These are phyloP conservation scores for Eupelmus urozonus DNA, from an alignment of 2,888 invertebrate species.

Conservation along the genomic window DNA sequence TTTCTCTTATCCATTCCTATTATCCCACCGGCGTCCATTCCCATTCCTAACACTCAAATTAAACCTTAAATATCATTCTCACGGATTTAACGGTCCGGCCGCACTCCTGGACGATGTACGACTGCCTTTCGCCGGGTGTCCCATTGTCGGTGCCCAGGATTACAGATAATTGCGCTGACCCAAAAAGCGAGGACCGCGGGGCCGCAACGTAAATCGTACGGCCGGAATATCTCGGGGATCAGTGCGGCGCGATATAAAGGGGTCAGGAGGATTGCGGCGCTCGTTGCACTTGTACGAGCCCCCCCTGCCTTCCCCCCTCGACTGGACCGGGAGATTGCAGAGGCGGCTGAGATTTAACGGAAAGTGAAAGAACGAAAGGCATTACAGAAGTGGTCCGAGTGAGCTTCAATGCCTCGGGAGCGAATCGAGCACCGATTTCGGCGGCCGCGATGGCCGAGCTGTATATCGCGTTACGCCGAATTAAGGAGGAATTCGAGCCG, in stretches of 20 bases:
- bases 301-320: too few relatives aligned
- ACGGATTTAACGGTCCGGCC: neutral
- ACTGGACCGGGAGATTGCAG: too few relatives aligned
- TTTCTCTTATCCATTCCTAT: too few relatives aligned
- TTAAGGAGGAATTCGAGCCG: slow-evolving; percentile 27
- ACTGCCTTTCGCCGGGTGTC: too few relatives aligned
- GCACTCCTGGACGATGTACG: neutral
- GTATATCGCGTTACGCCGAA: slow-evolving; percentile 11
- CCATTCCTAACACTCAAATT: too few relatives aligned
- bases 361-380: slow-evolving; percentile 13
- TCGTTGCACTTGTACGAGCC: too few relatives aligned
- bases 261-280: slow-evolving; percentile 8
- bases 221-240: slow-evolving; percentile 5
- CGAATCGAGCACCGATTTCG: slow-evolving; percentile 31
- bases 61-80: too few relatives aligned
- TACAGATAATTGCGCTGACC: slow-evolving; percentile 69
- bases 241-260: slow-evolving; percentile 11
- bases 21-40: too few relatives aligned
- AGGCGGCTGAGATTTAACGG: neutral
- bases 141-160: slow-evolving; percentile 61
- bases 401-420: neutral
- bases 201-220: neutral
- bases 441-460: neutral
- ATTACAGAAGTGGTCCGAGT: too few relatives aligned
- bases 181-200: slow-evolving; percentile 58